Base-by-base conservation (phyloP, 2,113 vertebrate genomes). In the Pseudorasbora parva region DNA sequence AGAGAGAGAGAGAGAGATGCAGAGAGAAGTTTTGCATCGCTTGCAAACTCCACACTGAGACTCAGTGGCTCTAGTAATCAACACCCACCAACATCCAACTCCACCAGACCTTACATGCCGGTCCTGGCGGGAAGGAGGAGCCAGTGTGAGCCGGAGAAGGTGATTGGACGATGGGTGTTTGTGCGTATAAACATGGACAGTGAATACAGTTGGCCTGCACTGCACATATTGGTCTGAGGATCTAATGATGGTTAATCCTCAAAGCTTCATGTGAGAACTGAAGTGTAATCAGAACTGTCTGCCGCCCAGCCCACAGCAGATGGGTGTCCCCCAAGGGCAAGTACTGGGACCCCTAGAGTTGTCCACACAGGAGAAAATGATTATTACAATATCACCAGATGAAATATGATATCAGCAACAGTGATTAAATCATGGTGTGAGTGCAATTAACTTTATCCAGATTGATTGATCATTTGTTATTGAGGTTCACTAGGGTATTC, bases 1-100 rank as follows among this genome's bases (percentile, higher is more conserved):
- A 91, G 85, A 82, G 69, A 82, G 51, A 57, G 23, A 81, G 86
- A 69, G 82, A 87, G 54, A 87, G 82, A 82, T 60, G 81, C 71
- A 11, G 78, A 64, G 82, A 81, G 43, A 72, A 79, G 15, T 12
- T 91, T 88, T 92, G 91, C 90, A 91, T 87, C 25, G 89, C 87
- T 90, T 88, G 90, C 91, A 91, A 90, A 89, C 87, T 92, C 88
- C 86, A 45, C 56, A 19, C 64, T 43, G 68, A 80, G 33, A 84
- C 82, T 90, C 84, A 88, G 90, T 83, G 86, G 87, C 78, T 41
- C 56, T 25, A 49, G 33, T 77, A 78, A 81, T 47, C 41, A 49
- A 82, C 75, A 68, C 78, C 64, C 25, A 37, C 5, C n/a, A 79
- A 68, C 82, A 87, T 77, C 51, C 17, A 76, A 88, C 41, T 62